Evolutionary conservation across 2,797 vertebrate species (phyloP).

Genomic region (Epinephelus malabaricus): DNA sequence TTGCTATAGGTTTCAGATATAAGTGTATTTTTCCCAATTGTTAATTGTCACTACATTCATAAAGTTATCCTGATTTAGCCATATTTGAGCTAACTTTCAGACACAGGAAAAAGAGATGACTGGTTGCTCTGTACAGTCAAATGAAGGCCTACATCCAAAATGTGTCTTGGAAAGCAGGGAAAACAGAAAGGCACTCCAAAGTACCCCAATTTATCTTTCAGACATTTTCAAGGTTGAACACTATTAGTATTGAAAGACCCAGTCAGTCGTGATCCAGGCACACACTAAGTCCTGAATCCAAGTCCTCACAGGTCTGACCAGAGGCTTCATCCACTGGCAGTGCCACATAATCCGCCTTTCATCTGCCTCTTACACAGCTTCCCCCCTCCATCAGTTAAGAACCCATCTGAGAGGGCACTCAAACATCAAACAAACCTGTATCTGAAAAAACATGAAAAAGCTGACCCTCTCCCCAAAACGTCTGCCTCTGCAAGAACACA

Average conservation of each 20-base stretch:
- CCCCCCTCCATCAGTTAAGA: constrained; percentile 53
- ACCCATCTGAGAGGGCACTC: constrained; percentile 41
- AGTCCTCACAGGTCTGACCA: constrained; percentile 14
- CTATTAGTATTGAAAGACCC: neutral
- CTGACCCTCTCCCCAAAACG: neutral
- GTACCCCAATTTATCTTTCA: too few species aligned
- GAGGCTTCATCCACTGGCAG: constrained; percentile 20
- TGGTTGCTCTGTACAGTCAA: too few species aligned
- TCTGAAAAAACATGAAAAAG: constrained; percentile 57
- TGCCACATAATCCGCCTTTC: constrained; percentile 48
- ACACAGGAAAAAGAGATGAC: too few species aligned
- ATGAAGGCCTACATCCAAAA: too few species aligned
- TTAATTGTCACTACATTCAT: neutral
- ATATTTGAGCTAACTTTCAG: neutral
- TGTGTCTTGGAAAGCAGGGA: too few species aligned
- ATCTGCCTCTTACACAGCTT: constrained; percentile 55
- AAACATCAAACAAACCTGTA: constrained; percentile 54
- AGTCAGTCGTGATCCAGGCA: constrained; percentile 3
- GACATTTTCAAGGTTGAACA: neutral
- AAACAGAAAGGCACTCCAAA: too few species aligned
- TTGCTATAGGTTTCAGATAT: neutral
- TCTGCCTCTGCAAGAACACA: constrained; percentile 27
- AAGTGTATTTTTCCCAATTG: neutral
- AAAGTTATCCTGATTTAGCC: neutral
- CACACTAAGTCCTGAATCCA: constrained; percentile 2